These are phyloP conservation scores for Cyprinodon variegatus DNA, from an alignment of 2,113 vertebrate species.

Conservation along the genomic window DNA sequence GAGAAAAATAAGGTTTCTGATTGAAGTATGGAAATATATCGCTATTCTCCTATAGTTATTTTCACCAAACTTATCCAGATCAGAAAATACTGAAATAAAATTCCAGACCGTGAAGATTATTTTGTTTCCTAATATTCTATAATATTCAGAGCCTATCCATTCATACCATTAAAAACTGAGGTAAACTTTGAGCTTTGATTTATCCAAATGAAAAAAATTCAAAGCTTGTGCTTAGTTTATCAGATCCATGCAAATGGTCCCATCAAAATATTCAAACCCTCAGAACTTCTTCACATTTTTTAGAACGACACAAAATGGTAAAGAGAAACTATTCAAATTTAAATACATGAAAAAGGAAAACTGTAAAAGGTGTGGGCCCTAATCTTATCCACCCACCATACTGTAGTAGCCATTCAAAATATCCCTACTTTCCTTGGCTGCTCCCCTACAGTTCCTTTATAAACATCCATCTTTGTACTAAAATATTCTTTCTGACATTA, in stretches of 20 bases:
- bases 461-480: too few species aligned
- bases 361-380: not conserved
- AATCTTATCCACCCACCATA: too few species aligned
- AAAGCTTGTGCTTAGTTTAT: constrained; percentile 44
- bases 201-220: constrained; percentile 27
- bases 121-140: not conserved
- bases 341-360: not conserved
- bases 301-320: not conserved
- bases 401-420: too few species aligned
- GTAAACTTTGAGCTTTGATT: constrained; percentile 21
- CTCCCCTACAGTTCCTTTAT: too few species aligned
- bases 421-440: too few species aligned
- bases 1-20: not conserved
- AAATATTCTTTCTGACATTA: too few species aligned
- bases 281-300: not conserved
- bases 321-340: too few species aligned
- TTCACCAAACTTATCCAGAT: not conserved
- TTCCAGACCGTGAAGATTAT: not conserved
- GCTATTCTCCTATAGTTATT: not conserved
- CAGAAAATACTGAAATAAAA: not conserved
- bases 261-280: not conserved
- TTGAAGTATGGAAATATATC: too few species aligned
- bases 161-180: constrained; percentile 26
- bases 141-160: constrained; percentile 8
- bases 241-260: not conserved